Conservation (phyloP, 2,797 vertebrate genomes). For the Phylloscopus collybita region DNA sequence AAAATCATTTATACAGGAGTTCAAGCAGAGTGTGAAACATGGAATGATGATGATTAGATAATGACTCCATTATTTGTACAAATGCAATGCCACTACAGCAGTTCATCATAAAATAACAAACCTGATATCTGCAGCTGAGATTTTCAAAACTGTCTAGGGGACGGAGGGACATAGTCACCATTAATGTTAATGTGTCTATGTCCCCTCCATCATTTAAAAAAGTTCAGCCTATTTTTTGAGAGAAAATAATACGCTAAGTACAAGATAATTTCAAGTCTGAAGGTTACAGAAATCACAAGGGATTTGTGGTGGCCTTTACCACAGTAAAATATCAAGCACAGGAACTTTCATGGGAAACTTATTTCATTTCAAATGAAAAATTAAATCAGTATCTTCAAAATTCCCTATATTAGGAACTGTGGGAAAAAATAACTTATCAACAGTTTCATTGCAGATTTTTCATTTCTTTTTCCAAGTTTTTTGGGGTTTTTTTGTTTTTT, state of each 20-base stretch:
- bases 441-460: not conserved
- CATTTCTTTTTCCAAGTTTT: not conserved
- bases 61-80: slow-evolving; percentile 2
- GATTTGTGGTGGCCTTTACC: not conserved
- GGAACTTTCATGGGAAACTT: not conserved
- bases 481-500: not conserved
- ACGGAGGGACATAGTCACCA: not conserved
- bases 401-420: not conserved
- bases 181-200: not conserved
- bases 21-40: slow-evolving; percentile 35
- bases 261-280: slow-evolving; percentile 28
- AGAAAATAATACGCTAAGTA: not conserved
- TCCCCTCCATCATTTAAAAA: not conserved
- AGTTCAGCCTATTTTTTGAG: not conserved
- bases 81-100: not conserved
- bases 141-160: not conserved
- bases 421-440: not conserved
- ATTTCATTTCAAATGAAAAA: not conserved
- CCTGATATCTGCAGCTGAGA: slow-evolving; percentile 1
- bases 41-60: slow-evolving; percentile 17
- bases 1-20: slow-evolving; percentile 13
- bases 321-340: not conserved
- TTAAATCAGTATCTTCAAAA: not conserved
- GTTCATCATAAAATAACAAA: slow-evolving; percentile 3
- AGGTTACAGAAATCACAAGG: slow-evolving; percentile 13